These are phyloP conservation scores for Anguilla japonica DNA, from an alignment of 2,113 vertebrate genomes.

Conservation along the genomic window DNA sequence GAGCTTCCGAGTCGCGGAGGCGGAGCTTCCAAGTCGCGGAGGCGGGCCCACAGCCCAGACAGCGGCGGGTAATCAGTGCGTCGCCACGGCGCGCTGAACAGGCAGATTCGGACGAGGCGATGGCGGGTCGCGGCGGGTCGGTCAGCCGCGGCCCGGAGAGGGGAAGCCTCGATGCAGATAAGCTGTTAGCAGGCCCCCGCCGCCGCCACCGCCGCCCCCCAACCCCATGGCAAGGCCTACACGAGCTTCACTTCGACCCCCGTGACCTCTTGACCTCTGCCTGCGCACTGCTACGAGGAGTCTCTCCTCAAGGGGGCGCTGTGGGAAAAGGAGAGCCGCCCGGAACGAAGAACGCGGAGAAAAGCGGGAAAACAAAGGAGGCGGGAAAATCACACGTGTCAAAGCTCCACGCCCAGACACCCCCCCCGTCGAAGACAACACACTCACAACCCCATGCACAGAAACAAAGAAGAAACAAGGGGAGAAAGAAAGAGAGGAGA, in stretches of 20 bases:
- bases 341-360: not conserved
- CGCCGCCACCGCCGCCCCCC: no score
- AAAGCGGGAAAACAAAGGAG: not conserved
- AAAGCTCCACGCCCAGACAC: no score
- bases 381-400: no score
- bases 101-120: slow-evolving; percentile 10
- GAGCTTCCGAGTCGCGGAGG: no score
- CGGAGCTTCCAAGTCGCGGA: no score
- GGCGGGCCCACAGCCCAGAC: slow-evolving; percentile 32
- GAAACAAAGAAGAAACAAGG: not conserved
- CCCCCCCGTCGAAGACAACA: no score
- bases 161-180: not conserved
- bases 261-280: not conserved
- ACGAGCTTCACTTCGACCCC: not conserved
- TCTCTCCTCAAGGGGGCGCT: no score
- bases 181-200: no score
- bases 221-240: not conserved
- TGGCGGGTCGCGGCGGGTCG: not conserved
- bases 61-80: slow-evolving; percentile 42
- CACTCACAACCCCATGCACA: no score
- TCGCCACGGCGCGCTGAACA: slow-evolving; percentile 36
- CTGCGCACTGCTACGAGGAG: no score
- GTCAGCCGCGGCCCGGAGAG: not conserved
- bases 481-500: not conserved
- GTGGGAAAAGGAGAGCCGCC: not conserved